A percentile compares a stretch with the other conserved stretches of the same genome.
Evolutionary conservation across 2,888 invertebrate species (phyloP).

Genomic region (Thera obeliscata): DNA sequence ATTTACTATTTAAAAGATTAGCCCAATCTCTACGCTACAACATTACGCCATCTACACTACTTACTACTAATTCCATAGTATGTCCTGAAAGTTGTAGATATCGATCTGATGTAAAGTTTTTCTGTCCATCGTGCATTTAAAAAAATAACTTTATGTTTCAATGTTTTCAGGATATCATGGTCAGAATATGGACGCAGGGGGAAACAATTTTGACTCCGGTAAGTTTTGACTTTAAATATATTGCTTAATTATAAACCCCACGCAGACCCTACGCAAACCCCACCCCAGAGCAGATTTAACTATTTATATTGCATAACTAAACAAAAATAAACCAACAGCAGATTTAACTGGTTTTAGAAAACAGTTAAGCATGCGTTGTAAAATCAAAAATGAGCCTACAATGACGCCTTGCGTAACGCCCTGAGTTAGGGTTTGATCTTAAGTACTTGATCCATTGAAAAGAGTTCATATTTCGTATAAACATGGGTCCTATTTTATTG

Average conservation of each 20-base stretch:
- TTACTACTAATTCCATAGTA: no score
- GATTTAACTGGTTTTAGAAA: no score
- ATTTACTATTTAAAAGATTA: no score
- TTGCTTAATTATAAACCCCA: background rate
- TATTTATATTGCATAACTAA: no score
- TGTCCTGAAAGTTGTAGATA: background rate
- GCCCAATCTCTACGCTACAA: no score
- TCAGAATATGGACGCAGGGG: conserved; percentile 91
- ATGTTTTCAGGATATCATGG: conserved; percentile 90
- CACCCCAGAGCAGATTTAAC: no score
- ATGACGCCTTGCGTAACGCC: background rate
- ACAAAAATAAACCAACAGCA: no score
- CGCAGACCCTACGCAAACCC: no score
- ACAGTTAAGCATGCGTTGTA: no score
- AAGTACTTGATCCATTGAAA: background rate
- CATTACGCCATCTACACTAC: no score
- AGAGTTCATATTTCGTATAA: background rate
- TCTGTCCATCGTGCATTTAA: background rate
- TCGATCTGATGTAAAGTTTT: background rate
- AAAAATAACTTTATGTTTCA: background rate
- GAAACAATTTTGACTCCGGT: conserved; percentile 93
- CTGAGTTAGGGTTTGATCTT: background rate
- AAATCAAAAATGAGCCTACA: background rate
- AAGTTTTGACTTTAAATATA: conserved; percentile 46
- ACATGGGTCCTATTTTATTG: background rate